Evolutionary conservation across 2,888 invertebrate species (phyloP).

Genomic region (Lasioglossum pauxillum): DNA sequence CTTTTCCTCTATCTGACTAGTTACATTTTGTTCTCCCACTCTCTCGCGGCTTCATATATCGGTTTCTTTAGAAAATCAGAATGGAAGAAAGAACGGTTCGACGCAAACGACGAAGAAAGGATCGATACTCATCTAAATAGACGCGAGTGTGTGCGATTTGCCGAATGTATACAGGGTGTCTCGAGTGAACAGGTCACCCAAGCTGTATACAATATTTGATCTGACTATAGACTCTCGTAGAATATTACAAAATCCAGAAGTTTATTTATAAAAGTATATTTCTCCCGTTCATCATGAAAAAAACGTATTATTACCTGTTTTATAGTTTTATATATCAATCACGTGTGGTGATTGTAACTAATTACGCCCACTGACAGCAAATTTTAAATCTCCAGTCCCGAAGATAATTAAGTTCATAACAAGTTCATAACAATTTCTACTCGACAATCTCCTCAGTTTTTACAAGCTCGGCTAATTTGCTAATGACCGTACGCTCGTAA

Average conservation of each 20-base stretch:
- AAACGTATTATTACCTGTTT: slow-evolving; percentile 6
- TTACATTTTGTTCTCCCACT: slow-evolving; percentile 43
- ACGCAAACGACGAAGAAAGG: slow-evolving; percentile 44
- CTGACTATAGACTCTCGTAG: slow-evolving; percentile 44
- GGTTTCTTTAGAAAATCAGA: slow-evolving; percentile 2
- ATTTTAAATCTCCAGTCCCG: neutral
- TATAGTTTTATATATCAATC: slow-evolving; percentile 56
- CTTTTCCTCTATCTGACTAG: slow-evolving; percentile 53
- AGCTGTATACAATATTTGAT: slow-evolving; percentile 65
- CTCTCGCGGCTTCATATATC: slow-evolving; percentile 23
- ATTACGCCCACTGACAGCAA: slow-evolving; percentile 32
- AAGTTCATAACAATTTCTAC: too few species aligned
- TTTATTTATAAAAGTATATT: slow-evolving; percentile 56
- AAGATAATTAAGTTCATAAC: too few species aligned
- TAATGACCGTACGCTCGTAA: neutral
- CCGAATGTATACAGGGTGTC: slow-evolving; percentile 35
- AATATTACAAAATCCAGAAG: slow-evolving; percentile 55
- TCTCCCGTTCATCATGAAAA: slow-evolving; percentile 11
- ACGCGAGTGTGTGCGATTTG: slow-evolving; percentile 41
- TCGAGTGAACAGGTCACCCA: neutral
- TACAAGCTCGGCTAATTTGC: too few species aligned
- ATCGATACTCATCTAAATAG: slow-evolving; percentile 38
- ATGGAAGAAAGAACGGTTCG: slow-evolving; percentile 12
- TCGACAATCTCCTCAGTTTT: too few species aligned
- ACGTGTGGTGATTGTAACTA: slow-evolving; percentile 22